Conservation (phyloP, 2,797 vertebrate species). For the Notoglanidium macrostoma region DNA sequence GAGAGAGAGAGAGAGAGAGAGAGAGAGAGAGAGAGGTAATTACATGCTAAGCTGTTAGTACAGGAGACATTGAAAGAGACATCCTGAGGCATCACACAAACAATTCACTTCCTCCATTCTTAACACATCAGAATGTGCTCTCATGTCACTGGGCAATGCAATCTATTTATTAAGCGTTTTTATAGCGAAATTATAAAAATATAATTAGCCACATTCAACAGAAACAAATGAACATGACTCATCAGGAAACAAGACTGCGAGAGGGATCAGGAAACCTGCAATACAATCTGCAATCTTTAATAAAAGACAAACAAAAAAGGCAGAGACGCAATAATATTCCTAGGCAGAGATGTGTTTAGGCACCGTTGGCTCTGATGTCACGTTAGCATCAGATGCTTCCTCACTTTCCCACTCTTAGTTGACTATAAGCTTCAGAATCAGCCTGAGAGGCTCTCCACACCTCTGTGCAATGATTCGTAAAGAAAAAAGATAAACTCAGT, state of each 20-base stretch:
- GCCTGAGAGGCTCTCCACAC: not conserved
- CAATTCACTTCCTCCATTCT: constrained; percentile 4
- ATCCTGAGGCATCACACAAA: constrained; percentile 11
- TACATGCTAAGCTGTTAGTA: constrained; percentile 28
- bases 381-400: not conserved
- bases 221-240: not conserved
- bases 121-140: not conserved
- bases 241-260: constrained; percentile 8
- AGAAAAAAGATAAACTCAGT: not conserved
- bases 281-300: not conserved
- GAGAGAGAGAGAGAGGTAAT: not conserved
- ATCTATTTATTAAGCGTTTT: not conserved
- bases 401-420: not conserved
- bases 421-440: not conserved
- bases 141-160: not conserved
- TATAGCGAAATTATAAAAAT: no score
- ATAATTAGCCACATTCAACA: not conserved
- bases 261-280: not conserved
- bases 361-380: not conserved
- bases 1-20: constrained; percentile 69
- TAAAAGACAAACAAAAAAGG: not conserved
- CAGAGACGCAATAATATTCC: constrained; percentile 11
- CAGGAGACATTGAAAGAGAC: not conserved
- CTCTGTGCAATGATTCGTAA: not conserved
- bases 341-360: not conserved